Percentiles rank a stretch among this genome's conserved stretches.
These are phyloP conservation scores for Stenotaenia linearis DNA, from an alignment of 2,888 invertebrate genomes.

Conservation along the genomic window DNA sequence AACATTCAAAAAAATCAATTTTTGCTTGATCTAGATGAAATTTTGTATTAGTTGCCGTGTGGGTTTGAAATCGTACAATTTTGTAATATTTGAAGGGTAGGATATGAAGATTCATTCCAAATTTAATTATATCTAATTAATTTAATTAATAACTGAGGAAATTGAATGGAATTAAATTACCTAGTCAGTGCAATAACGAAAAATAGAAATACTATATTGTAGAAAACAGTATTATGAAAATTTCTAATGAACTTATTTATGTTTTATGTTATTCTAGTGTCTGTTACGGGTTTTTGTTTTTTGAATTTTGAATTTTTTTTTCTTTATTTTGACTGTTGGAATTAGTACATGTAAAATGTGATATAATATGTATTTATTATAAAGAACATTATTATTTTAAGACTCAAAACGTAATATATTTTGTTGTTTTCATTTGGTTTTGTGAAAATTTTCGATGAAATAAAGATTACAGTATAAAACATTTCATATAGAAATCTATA, in stretches of 20 bases:
- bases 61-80: background rate
- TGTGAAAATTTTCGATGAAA: too few species aligned
- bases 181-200: background rate
- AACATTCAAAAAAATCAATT: too few species aligned
- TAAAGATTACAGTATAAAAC: too few species aligned
- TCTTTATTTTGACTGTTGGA: background rate
- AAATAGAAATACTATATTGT: background rate
- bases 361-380: background rate
- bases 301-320: too few species aligned
- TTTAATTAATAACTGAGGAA: background rate
- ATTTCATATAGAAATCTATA: too few species aligned
- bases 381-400: background rate
- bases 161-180: too few species aligned
- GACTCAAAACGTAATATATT: background rate
- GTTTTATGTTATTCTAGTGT: too few species aligned
- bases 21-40: too few species aligned
- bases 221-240: background rate
- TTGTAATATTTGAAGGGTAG: background rate
- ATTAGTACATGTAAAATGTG: background rate
- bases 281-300: too few species aligned
- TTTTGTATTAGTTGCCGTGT: background rate
- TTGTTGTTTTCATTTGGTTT: background rate
- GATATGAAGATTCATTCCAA: background rate
- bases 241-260: background rate
- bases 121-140: background rate